Base-by-base conservation (phyloP, 1,140 invertebrate genomes). In the Habropoda laboriosa region DNA sequence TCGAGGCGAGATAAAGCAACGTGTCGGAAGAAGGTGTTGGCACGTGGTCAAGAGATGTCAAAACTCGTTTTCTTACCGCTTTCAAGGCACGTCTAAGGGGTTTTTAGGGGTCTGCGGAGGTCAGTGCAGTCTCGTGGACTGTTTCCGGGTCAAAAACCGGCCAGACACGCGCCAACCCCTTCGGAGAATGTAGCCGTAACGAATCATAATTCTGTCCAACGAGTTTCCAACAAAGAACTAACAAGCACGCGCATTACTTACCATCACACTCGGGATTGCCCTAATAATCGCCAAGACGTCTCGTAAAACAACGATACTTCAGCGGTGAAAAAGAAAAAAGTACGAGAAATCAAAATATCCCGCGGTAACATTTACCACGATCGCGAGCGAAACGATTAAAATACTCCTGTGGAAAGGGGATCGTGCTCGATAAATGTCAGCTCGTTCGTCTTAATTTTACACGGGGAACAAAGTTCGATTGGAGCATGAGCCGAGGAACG, bases 41-140 rank as follows among this genome's bases (percentile, higher is more conserved):
- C 91, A 89, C 91, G 91, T 92, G 91, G 92, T 90, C 88, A 89
- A 86, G 83, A 86, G 72, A 86, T 88, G 90, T 92, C 92, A 92
- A 90, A 92, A 93, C 91, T 92, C 49, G 92, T 93, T 93, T 90
- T 60, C 80, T 35, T 30, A 55, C 24, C 45, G 70, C 72, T 81
- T 70, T 76, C 58, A 75, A 64, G 60, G 67, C 71, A 82, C 71
- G 71, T 85, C 82, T 64, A 77, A 85, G 80, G 79, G 77, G 67
- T 74, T 85, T 78, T 73, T 45, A 75, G 73, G n/a, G 84, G 86
- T 84, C 80, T 87, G 79, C 35, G 57, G 80, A 83, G 90, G 91
- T 92, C 90, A 91, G 63, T 40, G 51, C 57, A 71, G 73, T 78
- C 68, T 78, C 70, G 30, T 60, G 66, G 81, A 71, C 79, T 76